These are phyloP conservation scores for Hyperoodon ampullatus DNA, from an alignment of 2,113 vertebrate genomes.

Conservation along the genomic window DNA sequence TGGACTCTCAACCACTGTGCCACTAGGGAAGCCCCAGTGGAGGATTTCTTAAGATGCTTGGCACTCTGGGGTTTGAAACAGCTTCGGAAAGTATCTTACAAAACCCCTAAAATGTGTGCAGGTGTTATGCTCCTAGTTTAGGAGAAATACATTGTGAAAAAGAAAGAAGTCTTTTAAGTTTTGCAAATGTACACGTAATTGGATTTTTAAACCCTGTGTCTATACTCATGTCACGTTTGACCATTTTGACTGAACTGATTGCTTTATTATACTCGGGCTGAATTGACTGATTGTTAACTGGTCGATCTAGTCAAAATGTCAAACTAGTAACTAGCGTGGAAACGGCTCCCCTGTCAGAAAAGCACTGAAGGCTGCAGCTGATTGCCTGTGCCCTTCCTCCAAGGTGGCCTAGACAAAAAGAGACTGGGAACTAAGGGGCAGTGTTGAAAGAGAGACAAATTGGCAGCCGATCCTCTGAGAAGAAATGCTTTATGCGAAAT, in stretches of 20 bases:
- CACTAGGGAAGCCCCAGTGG: not conserved
- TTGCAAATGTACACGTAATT: conserved; percentile 58
- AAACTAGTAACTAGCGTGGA: conserved; percentile 65
- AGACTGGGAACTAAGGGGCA: not conserved
- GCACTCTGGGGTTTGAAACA: not conserved
- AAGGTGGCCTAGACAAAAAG: conserved; percentile 54
- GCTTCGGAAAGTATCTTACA: conserved; percentile 10
- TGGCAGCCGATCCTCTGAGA: not conserved
- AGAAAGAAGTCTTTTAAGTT: conserved; percentile 44
- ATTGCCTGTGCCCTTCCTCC: conserved; percentile 53
- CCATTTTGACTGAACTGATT: conserved; percentile 64
- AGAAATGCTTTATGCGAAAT: conserved; percentile 57
- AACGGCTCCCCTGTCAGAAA: conserved; percentile 54
- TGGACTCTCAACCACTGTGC: no score
- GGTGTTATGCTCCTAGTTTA: not conserved
- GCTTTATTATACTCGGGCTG: conserved; percentile 66
- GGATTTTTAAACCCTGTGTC: conserved; percentile 56
- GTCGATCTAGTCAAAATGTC: conserved; percentile 75
- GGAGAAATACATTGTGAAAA: conserved; percentile 43
- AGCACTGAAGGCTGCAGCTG: conserved; percentile 31
- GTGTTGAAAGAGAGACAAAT: conserved; percentile 30
- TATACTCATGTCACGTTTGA: conserved; percentile 28
- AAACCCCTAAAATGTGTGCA: not conserved
- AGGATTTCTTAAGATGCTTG: conserved; percentile 25
- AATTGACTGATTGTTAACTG: conserved; percentile 64